phyloP scores from a whole-genome alignment of 1,140 invertebrate species.

The Ceratina calcarata region DNA sequence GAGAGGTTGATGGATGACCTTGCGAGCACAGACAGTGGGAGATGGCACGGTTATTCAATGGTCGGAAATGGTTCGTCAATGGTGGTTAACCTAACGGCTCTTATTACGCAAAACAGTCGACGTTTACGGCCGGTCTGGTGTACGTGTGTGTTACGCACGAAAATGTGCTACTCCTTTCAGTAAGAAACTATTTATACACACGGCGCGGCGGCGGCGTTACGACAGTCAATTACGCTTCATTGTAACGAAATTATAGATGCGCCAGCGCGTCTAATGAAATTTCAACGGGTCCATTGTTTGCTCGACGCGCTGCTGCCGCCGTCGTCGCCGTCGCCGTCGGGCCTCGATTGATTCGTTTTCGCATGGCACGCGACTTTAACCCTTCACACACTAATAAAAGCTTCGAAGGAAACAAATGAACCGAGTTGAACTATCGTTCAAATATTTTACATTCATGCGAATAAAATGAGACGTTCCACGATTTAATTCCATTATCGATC shows the following conservation, averaged over 20 bases:
- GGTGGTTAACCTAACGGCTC: constrained; percentile 44
- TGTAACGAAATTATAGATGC: constrained; percentile 35
- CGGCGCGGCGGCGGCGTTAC: not conserved
- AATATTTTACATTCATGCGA: too few species aligned
- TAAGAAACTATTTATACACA: constrained; percentile 12
- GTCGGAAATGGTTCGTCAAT: constrained; percentile 55
- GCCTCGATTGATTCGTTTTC: not conserved
- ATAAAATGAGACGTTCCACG: too few species aligned
- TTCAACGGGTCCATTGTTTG: constrained; percentile 29
- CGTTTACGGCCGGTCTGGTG: constrained; percentile 16
- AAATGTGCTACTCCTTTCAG: constrained; percentile 32
- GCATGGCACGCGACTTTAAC: not conserved
- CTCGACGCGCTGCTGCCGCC: too few species aligned
- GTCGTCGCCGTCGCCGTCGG: too few species aligned
- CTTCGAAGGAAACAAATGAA: too few species aligned
- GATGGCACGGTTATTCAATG: constrained; percentile 41
- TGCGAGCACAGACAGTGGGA: constrained; percentile 13
- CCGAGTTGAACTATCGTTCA: too few species aligned
- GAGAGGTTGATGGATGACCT: constrained; percentile 34
- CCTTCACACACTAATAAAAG: too few species aligned
- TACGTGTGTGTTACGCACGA: constrained; percentile 39
- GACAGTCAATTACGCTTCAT: constrained; percentile 23
- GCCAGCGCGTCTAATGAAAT: constrained; percentile 28
- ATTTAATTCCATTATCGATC: too few species aligned
- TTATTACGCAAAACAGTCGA: constrained; percentile 43